phyloP scores from a whole-genome alignment of 2,113 vertebrate species.

The Oreochromis niloticus region DNA sequence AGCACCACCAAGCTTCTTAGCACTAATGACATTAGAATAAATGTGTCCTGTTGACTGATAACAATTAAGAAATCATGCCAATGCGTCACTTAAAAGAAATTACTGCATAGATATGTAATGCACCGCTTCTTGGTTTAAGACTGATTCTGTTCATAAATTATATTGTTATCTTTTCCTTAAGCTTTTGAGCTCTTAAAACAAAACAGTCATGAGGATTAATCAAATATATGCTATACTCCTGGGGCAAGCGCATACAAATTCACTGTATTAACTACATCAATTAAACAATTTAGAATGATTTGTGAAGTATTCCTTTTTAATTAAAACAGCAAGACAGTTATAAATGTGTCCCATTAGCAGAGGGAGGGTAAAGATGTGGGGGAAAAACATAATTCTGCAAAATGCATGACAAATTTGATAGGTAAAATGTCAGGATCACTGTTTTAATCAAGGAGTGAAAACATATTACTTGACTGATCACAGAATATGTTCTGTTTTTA shows the following conservation, averaged over 20 bases:
- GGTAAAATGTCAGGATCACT: background rate
- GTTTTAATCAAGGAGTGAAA: background rate
- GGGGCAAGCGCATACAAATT: background rate
- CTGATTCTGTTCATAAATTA: slow-evolving; percentile 6
- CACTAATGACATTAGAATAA: slow-evolving; percentile 24
- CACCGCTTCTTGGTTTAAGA: background rate
- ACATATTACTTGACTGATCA: background rate
- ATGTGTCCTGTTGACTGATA: slow-evolving; percentile 23
- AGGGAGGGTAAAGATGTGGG: background rate
- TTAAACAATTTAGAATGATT: slow-evolving; percentile 11
- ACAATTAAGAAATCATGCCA: slow-evolving; percentile 16
- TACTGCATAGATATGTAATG: background rate
- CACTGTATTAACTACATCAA: background rate
- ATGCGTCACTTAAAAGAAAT: slow-evolving; percentile 14
- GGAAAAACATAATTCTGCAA: background rate
- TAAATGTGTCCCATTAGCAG: background rate
- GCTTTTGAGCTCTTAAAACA: background rate
- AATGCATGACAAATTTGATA: background rate
- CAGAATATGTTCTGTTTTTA: background rate
- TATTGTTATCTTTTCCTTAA: background rate
- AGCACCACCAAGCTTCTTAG: slow-evolving; percentile 11
- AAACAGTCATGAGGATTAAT: slow-evolving; percentile 23
- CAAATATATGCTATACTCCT: slow-evolving; percentile 5
- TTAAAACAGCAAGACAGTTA: background rate
- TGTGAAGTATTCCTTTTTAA: background rate